phyloP scores from a whole-genome alignment of 2,797 vertebrate genomes.

The Yasuhikotakia modesta region DNA sequence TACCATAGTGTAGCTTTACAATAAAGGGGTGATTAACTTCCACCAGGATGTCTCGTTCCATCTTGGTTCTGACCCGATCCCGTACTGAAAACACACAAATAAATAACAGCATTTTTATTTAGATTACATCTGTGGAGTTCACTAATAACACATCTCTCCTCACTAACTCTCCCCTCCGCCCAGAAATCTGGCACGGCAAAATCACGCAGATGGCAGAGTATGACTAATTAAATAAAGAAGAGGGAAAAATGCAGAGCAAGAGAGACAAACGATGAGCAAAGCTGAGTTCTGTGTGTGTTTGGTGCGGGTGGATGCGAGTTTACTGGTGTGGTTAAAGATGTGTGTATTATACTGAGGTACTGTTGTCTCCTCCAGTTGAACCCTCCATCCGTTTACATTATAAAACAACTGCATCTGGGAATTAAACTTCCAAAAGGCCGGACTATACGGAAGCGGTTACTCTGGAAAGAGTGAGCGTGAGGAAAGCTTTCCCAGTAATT shows the following conservation, averaged over 20 bases:
- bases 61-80: conserved; percentile 92
- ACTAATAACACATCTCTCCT: conserved; percentile 18
- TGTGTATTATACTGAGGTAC: conserved; percentile 6
- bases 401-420: conserved; percentile 7
- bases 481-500: not conserved
- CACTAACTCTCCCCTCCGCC: conserved; percentile 4
- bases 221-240: conserved; percentile 54
- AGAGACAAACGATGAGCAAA: conserved; percentile 18
- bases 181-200: conserved; percentile 41
- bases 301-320: not conserved
- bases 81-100: conserved; percentile 77
- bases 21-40: conserved; percentile 97
- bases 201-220: conserved; percentile 57
- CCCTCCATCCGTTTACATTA: conserved; percentile 5
- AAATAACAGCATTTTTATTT: conserved; percentile 32
- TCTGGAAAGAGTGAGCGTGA: conserved; percentile 8
- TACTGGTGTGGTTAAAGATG: conserved; percentile 16
- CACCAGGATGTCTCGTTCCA: conserved; percentile 95
- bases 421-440: conserved; percentile 14
- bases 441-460: conserved; percentile 4
- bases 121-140: conserved; percentile 20
- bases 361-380: not conserved
- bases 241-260: conserved; percentile 35
- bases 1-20: conserved; percentile 94
- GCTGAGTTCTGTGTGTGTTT: conserved; percentile 27